phyloP scores from a whole-genome alignment of 2,888 invertebrate genomes.

The Anorthoa munda region DNA sequence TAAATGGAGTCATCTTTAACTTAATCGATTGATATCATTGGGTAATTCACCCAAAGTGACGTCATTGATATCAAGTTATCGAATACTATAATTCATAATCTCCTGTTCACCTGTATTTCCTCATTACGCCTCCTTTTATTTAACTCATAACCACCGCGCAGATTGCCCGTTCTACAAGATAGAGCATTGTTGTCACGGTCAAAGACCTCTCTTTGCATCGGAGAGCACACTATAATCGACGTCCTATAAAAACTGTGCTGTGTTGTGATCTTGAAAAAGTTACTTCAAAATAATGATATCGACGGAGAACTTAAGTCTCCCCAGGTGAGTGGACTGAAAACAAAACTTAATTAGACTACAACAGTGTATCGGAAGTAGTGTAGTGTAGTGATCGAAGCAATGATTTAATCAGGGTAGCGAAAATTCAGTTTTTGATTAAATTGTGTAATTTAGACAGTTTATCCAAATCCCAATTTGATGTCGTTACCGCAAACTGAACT shows the following conservation, averaged over 20 bases:
- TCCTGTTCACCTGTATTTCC: conserved; percentile 11
- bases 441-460: background rate
- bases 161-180: conserved; percentile 21
- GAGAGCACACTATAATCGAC: background rate
- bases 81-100: background rate
- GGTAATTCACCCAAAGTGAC: conserved; percentile 31
- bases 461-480: background rate
- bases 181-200: conserved; percentile 28
- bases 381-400: too few relatives aligned
- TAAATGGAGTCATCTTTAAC: conserved; percentile 6
- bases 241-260: background rate
- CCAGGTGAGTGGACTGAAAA: conserved; percentile 21
- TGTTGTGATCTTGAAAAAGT: conserved; percentile 13
- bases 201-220: conserved; percentile 32
- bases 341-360: background rate
- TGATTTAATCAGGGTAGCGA: too few relatives aligned
- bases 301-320: background rate
- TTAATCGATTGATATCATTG: conserved; percentile 8
- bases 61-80: conserved; percentile 20
- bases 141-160: background rate
- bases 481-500: background rate
- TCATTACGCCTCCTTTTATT: background rate
- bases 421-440: too few relatives aligned
- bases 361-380: too few relatives aligned
- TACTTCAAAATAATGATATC: conserved; percentile 19